phyloP scores from a whole-genome alignment of 2,888 invertebrate species.

The Molorchus minor region DNA sequence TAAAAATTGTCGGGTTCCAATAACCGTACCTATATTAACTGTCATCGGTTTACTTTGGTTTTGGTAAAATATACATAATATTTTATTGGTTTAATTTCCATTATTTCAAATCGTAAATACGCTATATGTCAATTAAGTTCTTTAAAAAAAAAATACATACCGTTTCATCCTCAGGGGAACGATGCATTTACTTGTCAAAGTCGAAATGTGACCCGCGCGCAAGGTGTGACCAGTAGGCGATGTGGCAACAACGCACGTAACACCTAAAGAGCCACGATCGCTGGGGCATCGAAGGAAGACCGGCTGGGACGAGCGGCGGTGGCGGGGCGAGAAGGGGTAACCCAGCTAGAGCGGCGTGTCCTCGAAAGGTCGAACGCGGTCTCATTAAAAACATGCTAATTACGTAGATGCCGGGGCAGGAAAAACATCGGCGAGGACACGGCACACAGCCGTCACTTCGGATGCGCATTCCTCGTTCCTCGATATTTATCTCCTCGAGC shows the following conservation, averaged over 20 bases:
- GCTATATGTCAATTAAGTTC: no score
- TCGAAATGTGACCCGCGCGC: no score
- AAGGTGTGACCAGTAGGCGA: conserved; percentile 6
- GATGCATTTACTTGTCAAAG: no score
- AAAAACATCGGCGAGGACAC: conserved; percentile 27
- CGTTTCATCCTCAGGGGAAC: no score
- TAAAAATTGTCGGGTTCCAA: no score
- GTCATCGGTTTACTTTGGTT: background rate
- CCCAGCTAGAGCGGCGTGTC: conserved; percentile 31
- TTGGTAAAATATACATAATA: no score
- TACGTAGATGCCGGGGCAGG: conserved; percentile 28
- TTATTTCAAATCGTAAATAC: no score
- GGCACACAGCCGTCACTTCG: conserved; percentile 25
- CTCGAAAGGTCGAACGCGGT: conserved; percentile 38
- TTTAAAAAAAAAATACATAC: no score
- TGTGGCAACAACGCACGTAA: conserved; percentile 7
- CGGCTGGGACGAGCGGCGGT: conserved; percentile 2
- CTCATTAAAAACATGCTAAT: conserved; percentile 36
- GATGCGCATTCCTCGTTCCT: conserved; percentile 25
- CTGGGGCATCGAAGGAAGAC: background rate
- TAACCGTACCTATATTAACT: no score
- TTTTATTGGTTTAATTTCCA: no score
- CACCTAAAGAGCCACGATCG: conserved; percentile 4
- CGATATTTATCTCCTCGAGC: no score
- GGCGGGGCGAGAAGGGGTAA: background rate